These are phyloP conservation scores for Polydrusus pterygomalis DNA, from an alignment of 2,888 invertebrate genomes.

Conservation along the genomic window DNA sequence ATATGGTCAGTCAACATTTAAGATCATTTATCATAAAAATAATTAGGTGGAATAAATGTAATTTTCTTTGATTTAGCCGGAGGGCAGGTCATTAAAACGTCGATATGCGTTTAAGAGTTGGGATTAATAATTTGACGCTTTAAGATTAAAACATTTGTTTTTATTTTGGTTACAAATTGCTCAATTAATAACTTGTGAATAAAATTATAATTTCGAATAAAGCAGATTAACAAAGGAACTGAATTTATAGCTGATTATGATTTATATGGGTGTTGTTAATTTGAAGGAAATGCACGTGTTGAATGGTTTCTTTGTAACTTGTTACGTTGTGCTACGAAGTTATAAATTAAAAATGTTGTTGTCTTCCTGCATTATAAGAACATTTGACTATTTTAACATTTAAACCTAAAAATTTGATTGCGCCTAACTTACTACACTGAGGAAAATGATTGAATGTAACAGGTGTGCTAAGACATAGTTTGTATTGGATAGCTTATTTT, in stretches of 20 bases:
- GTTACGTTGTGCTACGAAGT: neutral
- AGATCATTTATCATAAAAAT: constrained; percentile 58
- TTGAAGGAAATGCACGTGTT: constrained; percentile 33
- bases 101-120: constrained; percentile 47
- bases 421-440: too few relatives aligned
- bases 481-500: too few relatives aligned
- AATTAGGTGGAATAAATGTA: constrained; percentile 57
- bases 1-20: constrained; percentile 55
- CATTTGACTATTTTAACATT: too few relatives aligned
- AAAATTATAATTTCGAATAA: constrained; percentile 47
- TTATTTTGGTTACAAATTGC: constrained; percentile 50
- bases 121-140: constrained; percentile 44
- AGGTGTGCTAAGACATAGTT: too few relatives aligned
- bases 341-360: too few relatives aligned
- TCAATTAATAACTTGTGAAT: constrained; percentile 46
- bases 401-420: too few relatives aligned
- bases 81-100: constrained; percentile 53
- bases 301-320: constrained; percentile 3
- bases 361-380: too few relatives aligned
- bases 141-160: constrained; percentile 49
- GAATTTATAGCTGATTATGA: constrained; percentile 45
- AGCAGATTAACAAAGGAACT: constrained; percentile 38
- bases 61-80: constrained; percentile 55
- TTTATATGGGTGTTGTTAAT: constrained; percentile 39
- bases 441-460: too few relatives aligned